Evolutionary conservation across 92 coral and sea anemone genomes (phyloP).

Genomic region (Porites evermanni): DNA sequence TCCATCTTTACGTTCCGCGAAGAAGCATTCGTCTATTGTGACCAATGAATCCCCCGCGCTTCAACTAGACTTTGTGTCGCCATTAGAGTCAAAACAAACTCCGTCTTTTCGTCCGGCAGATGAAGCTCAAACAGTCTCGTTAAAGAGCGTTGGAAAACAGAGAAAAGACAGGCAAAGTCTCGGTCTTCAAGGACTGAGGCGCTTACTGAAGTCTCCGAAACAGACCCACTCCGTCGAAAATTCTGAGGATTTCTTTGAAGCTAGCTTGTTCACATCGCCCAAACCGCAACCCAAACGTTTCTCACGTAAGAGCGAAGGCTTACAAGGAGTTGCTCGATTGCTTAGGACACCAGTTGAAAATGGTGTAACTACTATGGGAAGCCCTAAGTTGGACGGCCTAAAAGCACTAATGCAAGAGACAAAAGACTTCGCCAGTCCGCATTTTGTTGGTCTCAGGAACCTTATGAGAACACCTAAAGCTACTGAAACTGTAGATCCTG

Average conservation of each 20-base stretch:
- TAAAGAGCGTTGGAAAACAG: conserved; percentile 8
- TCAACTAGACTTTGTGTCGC: conserved; percentile 35
- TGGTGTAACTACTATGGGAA: background rate
- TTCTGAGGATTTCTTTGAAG: conserved; percentile 69
- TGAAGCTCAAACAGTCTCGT: background rate
- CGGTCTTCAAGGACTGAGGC: conserved; percentile 62
- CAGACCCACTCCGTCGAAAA: conserved; percentile 37
- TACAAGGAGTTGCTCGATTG: conserved; percentile 52
- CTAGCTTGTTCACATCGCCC: conserved; percentile 56
- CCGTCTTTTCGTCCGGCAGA: conserved; percentile 69
- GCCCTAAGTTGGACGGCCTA: conserved; percentile 36
- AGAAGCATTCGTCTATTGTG: conserved; percentile 22
- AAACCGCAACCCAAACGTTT: conserved; percentile 35
- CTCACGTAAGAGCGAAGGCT: conserved; percentile 43
- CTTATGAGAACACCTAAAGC: conserved; percentile 53
- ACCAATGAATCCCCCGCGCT: conserved; percentile 10
- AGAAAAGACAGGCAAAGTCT: conserved; percentile 57
- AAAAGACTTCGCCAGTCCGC: conserved; percentile 11
- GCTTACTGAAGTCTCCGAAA: conserved; percentile 71
- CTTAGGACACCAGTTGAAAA: conserved; percentile 47
- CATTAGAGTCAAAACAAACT: conserved; percentile 62
- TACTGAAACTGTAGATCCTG: conserved; percentile 47
- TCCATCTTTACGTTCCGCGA: conserved; percentile 63
- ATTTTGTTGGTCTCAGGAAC: conserved; percentile 35
- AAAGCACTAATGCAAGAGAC: conserved; percentile 5